These are phyloP conservation scores for Laticauda laticaudata DNA, from an alignment of 2,113 vertebrate genomes.

Conservation along the genomic window DNA sequence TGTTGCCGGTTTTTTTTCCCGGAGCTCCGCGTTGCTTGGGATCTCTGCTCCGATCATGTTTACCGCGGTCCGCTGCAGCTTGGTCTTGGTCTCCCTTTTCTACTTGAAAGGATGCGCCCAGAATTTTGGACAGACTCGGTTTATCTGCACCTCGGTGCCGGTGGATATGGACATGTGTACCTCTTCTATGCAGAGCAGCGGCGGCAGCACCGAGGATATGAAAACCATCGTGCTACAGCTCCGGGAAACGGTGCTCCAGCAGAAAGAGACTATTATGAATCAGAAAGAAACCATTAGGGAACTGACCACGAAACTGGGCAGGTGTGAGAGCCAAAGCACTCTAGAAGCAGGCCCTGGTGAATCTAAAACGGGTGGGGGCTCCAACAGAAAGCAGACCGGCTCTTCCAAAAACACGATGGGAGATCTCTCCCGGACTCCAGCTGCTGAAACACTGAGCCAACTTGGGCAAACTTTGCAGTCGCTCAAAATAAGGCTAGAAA, in stretches of 20 bases:
- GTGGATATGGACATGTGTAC: constrained; percentile 93
- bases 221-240: constrained; percentile 89
- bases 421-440: constrained; percentile 88
- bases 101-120: constrained; percentile 70
- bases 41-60: constrained; percentile 61
- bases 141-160: constrained; percentile 97
- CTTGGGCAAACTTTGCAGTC: constrained; percentile 94
- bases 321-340: constrained; percentile 88
- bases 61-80: constrained; percentile 64
- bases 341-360: constrained; percentile 75
- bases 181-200: constrained; percentile 84
- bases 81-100: constrained; percentile 69
- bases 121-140: constrained; percentile 89
- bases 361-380: constrained; percentile 66
- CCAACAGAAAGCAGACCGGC: constrained; percentile 76
- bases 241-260: constrained; percentile 93
- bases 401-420: constrained; percentile 89
- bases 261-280: constrained; percentile 94
- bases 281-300: constrained; percentile 95
- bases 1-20: background rate
- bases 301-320: constrained; percentile 89
- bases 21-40: constrained; percentile 29
- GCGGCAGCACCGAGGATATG: constrained; percentile 88
- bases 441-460: constrained; percentile 90
- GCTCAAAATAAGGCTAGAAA: constrained; percentile 91